Base-by-base conservation (phyloP, 2,888 invertebrate genomes). In the Cylindroiulus punctatus region DNA sequence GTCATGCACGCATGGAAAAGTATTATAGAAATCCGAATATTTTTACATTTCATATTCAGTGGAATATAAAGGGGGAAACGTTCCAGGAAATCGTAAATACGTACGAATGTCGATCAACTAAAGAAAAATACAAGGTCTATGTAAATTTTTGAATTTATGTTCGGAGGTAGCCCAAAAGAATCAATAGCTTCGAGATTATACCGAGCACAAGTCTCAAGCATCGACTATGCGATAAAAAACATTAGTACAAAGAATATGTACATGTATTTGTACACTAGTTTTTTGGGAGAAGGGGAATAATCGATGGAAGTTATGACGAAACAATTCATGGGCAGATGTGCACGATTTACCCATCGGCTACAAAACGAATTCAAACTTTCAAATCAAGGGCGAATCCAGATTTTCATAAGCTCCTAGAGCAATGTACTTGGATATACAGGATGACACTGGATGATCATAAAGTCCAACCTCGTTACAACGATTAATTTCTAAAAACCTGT, bases 101-200 rank as follows among this genome's bases (percentile, higher is more conserved):
- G 52, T 52, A 36, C n/a, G 52, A 52, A 52, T 22, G 65, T 26
- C 12, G 26, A 22, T 57, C 57, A n/a, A 8, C 57, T n/a, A n/a
- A 57, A 65, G 26, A 65, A 65, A 52, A 52, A n/a, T 26, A 65
- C 65, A 65, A 47, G 19, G 22, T 7, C 26, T 65, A 65, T 65
- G 65, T 12, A 65, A 65, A 65, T 65, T 65, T 65, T 12, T 12
- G 26, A 65, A 65, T 52, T 22, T 65, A 65, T 65, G 65, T 65
- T 26, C 65, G 65, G 22, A 26, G 65, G 65, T 65, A 26, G 65
- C 22, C 65, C 65, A 26, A 26, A 65, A 65, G 26, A 65, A 52
- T 52, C 52, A 52, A 65, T 65, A 65, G 22, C 26, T 65, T 65
- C 10, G 26, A 65, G 26, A 65, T 65, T 65, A 65, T 65, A n/a